These are phyloP conservation scores for Brachionus plicatilis DNA, from an alignment of 1,140 invertebrate genomes.

Conservation along the genomic window DNA sequence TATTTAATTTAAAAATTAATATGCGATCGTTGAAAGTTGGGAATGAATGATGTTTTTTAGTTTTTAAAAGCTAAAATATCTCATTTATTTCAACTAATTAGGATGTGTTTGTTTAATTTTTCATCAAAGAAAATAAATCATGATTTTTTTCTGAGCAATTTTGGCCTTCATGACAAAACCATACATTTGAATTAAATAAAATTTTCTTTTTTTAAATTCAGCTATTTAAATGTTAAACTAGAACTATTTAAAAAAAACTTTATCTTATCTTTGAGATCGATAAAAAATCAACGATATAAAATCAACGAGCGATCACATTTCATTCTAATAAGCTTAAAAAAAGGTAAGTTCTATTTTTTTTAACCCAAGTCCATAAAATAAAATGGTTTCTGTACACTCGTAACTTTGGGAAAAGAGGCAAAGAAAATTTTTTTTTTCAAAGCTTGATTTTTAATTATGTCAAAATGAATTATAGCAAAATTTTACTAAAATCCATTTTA, in stretches of 20 bases:
- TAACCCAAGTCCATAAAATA: not conserved
- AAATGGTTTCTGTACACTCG: not conserved
- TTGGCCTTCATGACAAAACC: not conserved
- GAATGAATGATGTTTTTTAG: not conserved
- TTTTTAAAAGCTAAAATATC: not conserved
- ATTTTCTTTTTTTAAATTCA: not conserved
- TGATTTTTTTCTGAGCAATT: not conserved
- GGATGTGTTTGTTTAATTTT: not conserved
- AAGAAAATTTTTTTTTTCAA: not conserved
- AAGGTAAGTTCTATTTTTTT: not conserved
- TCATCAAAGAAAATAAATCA: not conserved
- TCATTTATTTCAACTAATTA: not conserved
- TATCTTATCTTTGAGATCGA: not conserved
- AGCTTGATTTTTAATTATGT: not conserved
- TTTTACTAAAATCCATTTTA: not conserved
- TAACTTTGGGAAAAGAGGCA: not conserved
- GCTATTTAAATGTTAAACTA: too few species aligned
- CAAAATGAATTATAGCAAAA: not conserved
- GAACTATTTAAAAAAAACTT: too few species aligned
- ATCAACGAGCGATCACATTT: not conserved
- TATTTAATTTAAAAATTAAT: not conserved
- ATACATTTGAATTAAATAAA: not conserved
- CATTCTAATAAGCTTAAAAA: not conserved
- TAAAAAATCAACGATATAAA: not conserved
- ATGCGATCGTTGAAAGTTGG: not conserved